Base-by-base conservation (phyloP, 35 echinoderm and acorn worm species). In the Nesometra sesokonis region DNA sequence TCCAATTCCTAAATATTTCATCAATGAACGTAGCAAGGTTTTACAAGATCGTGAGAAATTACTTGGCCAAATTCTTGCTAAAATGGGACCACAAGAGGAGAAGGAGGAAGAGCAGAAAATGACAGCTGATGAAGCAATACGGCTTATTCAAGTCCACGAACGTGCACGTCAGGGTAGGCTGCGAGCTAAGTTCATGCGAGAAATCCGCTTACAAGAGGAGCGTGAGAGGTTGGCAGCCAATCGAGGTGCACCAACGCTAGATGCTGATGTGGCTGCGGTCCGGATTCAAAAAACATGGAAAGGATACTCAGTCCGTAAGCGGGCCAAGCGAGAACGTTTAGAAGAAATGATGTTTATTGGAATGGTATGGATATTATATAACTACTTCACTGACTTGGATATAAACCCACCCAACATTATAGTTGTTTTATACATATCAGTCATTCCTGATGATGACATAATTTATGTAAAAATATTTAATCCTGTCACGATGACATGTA, bases 301-400 rank as follows among this genome's bases (percentile, higher is more conserved):
- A 90, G 96, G 92, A 13, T 99, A 78, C 89, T 57, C 93, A 37
- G 47, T 90, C 9, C 86, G 96, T 46, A 99, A 99, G 34, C 85
- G 85, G 67, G 87, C 93, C 37, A 89, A 78, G 33, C 87, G 76
- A 36, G 96, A 99, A 82, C 43, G 96, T 80, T 85, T 91, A 46
- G 96, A 99, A 88, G 96, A 99, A 84, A 94, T 99, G 92, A 94
- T 94, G 86, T 99, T 99, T 35, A 99, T 99, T 79, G 85, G 96
- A 32, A 99, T 99, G 96, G 96, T 99, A 85, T 88, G 94, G 80
- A 43, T 7, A 7, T 43, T 43, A 7, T 15, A 43, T n/a, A n/a
- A n/a, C n/a, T n/a, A n/a, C n/a, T n/a, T n/a, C n/a, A n/a, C n/a
- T n/a, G n/a, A n/a, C n/a, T n/a, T n/a, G n/a, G n/a, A n/a, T n/a